Percentiles rank a stretch among this genome's conserved stretches.
phyloP scores from a whole-genome alignment of 2,888 invertebrate species.

The Drosophila mercatorum region DNA sequence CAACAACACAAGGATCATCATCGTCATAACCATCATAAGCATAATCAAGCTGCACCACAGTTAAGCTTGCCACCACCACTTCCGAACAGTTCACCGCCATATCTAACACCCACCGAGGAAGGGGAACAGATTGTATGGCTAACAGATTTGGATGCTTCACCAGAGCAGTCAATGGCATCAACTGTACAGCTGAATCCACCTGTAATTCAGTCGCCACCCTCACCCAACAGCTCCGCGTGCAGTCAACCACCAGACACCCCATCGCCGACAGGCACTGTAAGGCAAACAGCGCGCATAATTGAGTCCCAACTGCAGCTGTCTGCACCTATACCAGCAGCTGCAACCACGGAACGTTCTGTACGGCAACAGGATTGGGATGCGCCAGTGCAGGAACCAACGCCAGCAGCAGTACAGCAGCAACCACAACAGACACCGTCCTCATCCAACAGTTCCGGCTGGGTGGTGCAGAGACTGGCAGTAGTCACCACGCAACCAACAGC shows the following conservation, averaged over 20 bases:
- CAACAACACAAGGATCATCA: conserved; percentile 3
- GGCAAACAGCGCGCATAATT: conserved; percentile 5
- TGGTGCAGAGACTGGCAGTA: conserved; percentile 5
- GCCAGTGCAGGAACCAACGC: conserved; percentile 4
- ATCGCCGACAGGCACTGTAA: not conserved
- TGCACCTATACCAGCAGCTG: not conserved
- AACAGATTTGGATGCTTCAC: conserved; percentile 35
- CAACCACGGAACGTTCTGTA: conserved; percentile 34
- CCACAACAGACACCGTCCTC: conserved; percentile 7
- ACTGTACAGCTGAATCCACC: not conserved
- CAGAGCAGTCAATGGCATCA: conserved; percentile 13
- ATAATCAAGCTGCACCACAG: conserved; percentile 36
- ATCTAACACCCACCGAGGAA: conserved; percentile 54
- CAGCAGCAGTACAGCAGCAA: not conserved
- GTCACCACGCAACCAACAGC: conserved; percentile 2
- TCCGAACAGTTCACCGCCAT: conserved; percentile 54
- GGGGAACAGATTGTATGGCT: conserved; percentile 25
- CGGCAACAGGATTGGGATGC: conserved; percentile 28
- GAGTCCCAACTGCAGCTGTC: conserved; percentile 2
- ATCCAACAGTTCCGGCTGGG: conserved; percentile 14
- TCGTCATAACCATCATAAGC: conserved; percentile 30
- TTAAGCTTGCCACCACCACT: conserved; percentile 57
- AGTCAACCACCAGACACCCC: conserved; percentile 3
- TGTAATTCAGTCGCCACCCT: conserved; percentile 10
- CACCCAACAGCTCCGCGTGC: conserved; percentile 13